Conservation (phyloP, 2,888 invertebrate genomes). For the Xestia sexstrigata region DNA sequence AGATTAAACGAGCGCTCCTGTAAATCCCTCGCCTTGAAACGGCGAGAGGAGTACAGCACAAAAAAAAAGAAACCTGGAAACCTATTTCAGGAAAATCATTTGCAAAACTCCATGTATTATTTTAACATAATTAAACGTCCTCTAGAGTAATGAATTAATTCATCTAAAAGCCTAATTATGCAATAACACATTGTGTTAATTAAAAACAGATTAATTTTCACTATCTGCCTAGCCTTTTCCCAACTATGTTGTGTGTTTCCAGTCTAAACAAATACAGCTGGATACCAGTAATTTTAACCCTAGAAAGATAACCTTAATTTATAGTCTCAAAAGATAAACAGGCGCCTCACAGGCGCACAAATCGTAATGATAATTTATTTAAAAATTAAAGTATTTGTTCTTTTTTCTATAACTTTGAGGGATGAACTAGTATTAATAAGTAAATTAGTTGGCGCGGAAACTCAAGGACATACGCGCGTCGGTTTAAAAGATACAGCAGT, state of each 20-base stretch:
- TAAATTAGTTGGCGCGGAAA: no score
- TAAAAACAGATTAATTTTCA: neutral
- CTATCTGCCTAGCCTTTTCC: neutral
- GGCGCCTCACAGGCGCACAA: no score
- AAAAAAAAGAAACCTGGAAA: neutral
- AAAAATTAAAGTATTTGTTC: no score
- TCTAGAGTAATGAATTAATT: conserved; percentile 1
- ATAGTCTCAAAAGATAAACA: no score
- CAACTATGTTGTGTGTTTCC: neutral
- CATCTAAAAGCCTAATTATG: conserved; percentile 1
- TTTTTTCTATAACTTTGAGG: no score
- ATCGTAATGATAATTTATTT: no score
- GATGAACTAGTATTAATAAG: no score
- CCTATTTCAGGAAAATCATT: neutral
- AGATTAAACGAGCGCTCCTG: neutral
- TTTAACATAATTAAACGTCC: neutral
- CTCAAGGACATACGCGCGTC: no score
- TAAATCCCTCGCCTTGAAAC: no score
- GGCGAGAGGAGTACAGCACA: neutral
- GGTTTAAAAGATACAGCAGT: no score
- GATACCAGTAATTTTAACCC: neutral
- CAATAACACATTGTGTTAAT: neutral
- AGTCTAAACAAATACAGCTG: neutral
- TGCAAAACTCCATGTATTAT: no score
- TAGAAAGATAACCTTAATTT: no score